Base-by-base conservation (phyloP, 2,797 vertebrate genomes). In the Syngnathus rostellatus region DNA sequence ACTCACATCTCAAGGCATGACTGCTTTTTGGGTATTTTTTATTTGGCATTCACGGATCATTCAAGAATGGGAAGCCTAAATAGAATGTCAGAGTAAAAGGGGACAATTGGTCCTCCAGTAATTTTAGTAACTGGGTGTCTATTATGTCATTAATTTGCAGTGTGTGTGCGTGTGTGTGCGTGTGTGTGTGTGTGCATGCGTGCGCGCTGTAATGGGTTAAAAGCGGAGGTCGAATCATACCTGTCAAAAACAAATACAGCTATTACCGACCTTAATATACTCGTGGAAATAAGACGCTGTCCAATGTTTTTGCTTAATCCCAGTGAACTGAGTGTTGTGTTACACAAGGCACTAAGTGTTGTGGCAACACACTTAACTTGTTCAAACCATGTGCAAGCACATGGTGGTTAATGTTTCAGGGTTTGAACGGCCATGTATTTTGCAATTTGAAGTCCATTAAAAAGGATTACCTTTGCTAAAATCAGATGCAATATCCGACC, bases 401-500 rank as follows among this genome's bases (percentile, higher is more conserved):
- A 53, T 53, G 50, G 8, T 10, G 50, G n/a, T 50, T 50, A 19
- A 9, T 21, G 48, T 21, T n/a, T 71, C 46, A 51, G 48, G 65
- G 76, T 43, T 62, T 45, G 41, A 25, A 11, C 19, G 16, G 11
- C 12, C 11, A 43, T 43, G n/a, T n/a, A 23, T 63, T 46, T 45
- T 25, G 23, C 41, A 48, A 63, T 43, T 46, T 46, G 21, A 8
- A 25, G 2, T 63, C 41, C 58, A 60, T 45, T 62, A 45, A 62
- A 62, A 62, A 8, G 21, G 60, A 45, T 25, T 62, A 45, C 74
- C 79, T 39, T 66, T 78, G 70, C 77, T 83, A 65, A 74, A 79
- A 74, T 72, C 65, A 68, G 62, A 75, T 72, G 73, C 70, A 37
- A 65, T 38, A 17, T 11, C 59, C 59, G 55, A 75, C 64, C 70